Evolutionary conservation across 2,888 invertebrate genomes (phyloP).

Genomic region (Tholera decimalis): DNA sequence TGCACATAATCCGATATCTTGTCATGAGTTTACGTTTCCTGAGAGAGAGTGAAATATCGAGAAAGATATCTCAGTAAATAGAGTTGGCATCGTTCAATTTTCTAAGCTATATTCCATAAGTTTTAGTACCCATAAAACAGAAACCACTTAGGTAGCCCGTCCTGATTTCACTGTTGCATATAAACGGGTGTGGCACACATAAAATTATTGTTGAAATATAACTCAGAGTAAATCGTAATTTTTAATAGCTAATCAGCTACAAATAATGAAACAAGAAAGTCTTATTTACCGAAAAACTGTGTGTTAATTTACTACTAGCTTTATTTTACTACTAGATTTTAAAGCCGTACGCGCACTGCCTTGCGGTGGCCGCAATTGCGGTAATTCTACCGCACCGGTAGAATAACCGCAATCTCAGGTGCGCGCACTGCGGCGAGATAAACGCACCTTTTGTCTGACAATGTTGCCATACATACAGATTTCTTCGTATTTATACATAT

Average conservation of each 20-base stretch:
- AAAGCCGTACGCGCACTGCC: too few relatives aligned
- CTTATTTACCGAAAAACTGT: too few relatives aligned
- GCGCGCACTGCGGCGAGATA: too few relatives aligned
- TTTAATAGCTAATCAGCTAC: not conserved
- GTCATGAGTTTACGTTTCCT: not conserved
- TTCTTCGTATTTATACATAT: too few relatives aligned
- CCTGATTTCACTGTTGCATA: not conserved
- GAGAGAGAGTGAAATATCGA: not conserved
- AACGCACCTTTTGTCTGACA: too few relatives aligned
- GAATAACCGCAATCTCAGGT: too few relatives aligned
- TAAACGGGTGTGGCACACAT: not conserved
- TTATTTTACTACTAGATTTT: too few relatives aligned
- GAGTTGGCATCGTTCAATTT: not conserved
- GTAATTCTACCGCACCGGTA: too few relatives aligned
- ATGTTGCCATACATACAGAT: too few relatives aligned
- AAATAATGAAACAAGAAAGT: not conserved
- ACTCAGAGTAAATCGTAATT: not conserved
- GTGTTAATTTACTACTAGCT: too few relatives aligned
- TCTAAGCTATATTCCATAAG: slow-evolving; percentile 2
- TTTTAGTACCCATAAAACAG: slow-evolving; percentile 16
- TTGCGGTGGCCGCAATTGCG: too few relatives aligned
- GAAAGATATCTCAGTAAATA: not conserved
- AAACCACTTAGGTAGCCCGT: slow-evolving; percentile 1
- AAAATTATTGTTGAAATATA: not conserved
- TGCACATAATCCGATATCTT: too few relatives aligned